Evolutionary conservation across 2,113 vertebrate species (phyloP), one percentile per base, ranked within the genome.

Genomic region (Tenebrosternarchus preto): DNA sequence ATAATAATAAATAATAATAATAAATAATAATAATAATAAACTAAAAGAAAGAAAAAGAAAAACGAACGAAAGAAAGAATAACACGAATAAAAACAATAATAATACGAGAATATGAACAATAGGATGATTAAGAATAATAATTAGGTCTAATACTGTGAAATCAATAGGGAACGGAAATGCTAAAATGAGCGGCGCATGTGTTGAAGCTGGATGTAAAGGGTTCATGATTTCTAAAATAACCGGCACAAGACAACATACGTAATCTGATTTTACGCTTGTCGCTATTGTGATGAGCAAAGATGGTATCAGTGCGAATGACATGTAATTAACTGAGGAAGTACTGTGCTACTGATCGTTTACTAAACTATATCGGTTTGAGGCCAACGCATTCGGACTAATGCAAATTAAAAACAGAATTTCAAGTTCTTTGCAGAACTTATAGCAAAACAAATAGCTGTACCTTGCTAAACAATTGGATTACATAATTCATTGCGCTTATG

Each of bases 201-300:
- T 7, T 66, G 16, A 20, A 17, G 63, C 20, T 7, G 17, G 29
- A 33, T 33, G 63, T 16, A 17, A 20, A 20, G 11, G 43, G 43
- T 50, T 16, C 63, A 20, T 15, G 29, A n/a, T 4, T 63, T 24
- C n/a, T 63, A 63, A 25, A 27, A 63, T 53, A 50, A 66, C 17
- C 17, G 74, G 8, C 74, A 20, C 29, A 50, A 50, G 43, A 53
- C 43, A 64, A 55, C 64, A 56, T 24, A 25, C 16, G 15, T 60
- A 78, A 61, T 61, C 17, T 6, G 67, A 78, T 78, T 61, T 43
- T 25, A 46, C 17, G 63, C 64, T 70, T 79, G 56, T 72, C 39
- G 22, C 25, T 20, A 74, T 55, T 46, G 72, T 43, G 31, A 73
- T 59, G 63, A 75, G 61, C 33, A 73, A n/a, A 68, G 8, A 68